These are phyloP conservation scores for Agrotis puta DNA, from an alignment of 2,888 invertebrate species.

Conservation along the genomic window DNA sequence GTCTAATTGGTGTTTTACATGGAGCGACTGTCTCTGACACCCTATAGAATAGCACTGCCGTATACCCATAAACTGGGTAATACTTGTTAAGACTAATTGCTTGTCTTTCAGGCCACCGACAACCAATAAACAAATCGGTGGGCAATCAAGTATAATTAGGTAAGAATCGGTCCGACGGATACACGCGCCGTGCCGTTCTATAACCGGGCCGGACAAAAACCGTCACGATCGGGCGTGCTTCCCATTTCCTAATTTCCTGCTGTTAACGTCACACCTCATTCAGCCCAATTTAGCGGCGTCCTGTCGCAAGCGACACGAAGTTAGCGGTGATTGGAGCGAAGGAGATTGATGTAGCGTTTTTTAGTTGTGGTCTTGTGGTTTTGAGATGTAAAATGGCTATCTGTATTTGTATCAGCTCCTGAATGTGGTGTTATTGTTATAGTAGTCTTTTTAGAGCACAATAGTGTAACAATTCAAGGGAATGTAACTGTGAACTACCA, in stretches of 20 bases:
- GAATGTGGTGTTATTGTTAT: not conserved
- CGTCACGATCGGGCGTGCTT: conserved; percentile 65
- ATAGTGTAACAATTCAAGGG: not conserved
- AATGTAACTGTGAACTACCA: not conserved
- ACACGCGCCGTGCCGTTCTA: conserved; percentile 60
- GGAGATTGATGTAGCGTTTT: conserved; percentile 5
- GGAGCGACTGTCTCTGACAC: too few relatives aligned
- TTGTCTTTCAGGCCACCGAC: too few relatives aligned
- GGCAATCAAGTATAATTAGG: conserved; percentile 57
- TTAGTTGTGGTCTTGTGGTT: conserved; percentile 5
- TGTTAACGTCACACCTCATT: conserved; percentile 68
- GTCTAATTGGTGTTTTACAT: too few relatives aligned
- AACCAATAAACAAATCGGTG: conserved; percentile 32
- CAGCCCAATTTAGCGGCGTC: conserved; percentile 68
- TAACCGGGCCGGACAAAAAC: conserved; percentile 64
- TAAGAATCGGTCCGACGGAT: conserved; percentile 61
- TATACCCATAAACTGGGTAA: too few relatives aligned
- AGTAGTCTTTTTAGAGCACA: not conserved
- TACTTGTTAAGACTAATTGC: too few relatives aligned
- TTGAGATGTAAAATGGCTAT: not conserved
- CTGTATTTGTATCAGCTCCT: not conserved
- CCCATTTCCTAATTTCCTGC: conserved; percentile 70
- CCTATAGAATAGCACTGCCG: too few relatives aligned
- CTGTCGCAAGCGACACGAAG: conserved; percentile 56
- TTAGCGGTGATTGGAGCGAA: conserved; percentile 31